These are phyloP conservation scores for Corydoras sp. DNA, from an alignment of 2,113 vertebrate genomes.

Conservation along the genomic window DNA sequence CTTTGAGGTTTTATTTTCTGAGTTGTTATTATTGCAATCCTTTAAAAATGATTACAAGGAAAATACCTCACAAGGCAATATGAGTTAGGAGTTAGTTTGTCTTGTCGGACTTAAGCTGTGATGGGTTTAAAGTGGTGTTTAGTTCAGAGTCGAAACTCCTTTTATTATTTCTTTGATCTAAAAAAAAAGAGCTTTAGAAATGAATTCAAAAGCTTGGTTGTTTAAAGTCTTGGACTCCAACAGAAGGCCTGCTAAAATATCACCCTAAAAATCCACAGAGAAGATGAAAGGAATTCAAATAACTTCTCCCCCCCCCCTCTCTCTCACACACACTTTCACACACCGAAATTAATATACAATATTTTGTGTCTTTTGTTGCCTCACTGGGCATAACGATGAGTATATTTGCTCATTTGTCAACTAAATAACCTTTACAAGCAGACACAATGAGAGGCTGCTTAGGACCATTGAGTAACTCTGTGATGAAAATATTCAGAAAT, in stretches of 20 bases:
- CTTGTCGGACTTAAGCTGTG: conserved; percentile 22
- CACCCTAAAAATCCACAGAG: neutral
- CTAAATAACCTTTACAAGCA: conserved; percentile 31
- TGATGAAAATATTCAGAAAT: conserved; percentile 7
- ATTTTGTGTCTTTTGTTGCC: conserved; percentile 21
- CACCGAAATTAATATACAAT: neutral
- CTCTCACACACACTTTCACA: neutral
- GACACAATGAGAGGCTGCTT: conserved; percentile 6
- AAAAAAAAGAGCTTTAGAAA: no score
- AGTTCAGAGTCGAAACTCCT: conserved; percentile 20
- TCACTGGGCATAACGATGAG: conserved; percentile 15
- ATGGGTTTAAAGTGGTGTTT: conserved; percentile 24
- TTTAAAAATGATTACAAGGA: conserved; percentile 27
- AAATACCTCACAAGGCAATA: conserved; percentile 12
- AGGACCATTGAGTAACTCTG: conserved; percentile 41
- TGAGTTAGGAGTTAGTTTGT: conserved; percentile 12
- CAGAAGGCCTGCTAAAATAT: conserved; percentile 35
- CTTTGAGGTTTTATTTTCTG: neutral
- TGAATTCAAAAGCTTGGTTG: no score
- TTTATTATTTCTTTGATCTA: conserved; percentile 5
- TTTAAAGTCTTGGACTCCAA: neutral
- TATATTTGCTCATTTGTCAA: neutral
- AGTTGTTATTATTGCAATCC: neutral
- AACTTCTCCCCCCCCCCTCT: neutral
- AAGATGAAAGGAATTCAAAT: neutral